Evolutionary conservation across 2,888 invertebrate species (phyloP).

Genomic region (Andrena flavipes): DNA sequence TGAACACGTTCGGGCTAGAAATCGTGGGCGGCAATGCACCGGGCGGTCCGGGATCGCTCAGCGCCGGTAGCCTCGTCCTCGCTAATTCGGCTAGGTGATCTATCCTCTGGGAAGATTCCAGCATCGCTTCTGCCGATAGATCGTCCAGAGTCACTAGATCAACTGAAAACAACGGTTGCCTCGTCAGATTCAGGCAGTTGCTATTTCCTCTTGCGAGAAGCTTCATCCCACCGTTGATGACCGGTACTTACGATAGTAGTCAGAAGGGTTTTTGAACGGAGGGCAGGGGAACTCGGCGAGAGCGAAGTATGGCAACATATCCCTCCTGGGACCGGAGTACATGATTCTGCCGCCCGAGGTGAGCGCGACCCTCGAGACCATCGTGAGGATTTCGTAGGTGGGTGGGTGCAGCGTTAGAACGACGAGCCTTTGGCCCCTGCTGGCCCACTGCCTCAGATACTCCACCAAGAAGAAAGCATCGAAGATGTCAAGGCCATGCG

Average conservation of each 20-base stretch:
- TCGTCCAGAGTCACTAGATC: conserved; percentile 97
- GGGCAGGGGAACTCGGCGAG: conserved; percentile 96
- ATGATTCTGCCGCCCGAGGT: conserved; percentile 96
- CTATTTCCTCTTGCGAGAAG: background rate
- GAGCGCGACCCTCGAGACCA: conserved; percentile 94
- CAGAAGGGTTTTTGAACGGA: conserved; percentile 97
- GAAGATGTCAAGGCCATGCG: conserved; percentile 96
- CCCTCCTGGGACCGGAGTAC: conserved; percentile 95
- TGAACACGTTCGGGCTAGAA: conserved; percentile 88
- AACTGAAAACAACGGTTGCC: conserved; percentile 86
- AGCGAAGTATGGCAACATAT: conserved; percentile 96
- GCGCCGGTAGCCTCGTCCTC: conserved; percentile 88
- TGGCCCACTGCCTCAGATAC: conserved; percentile 96
- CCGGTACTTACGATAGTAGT: conserved; percentile 94
- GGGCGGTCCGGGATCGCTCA: conserved; percentile 92
- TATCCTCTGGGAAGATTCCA: conserved; percentile 97
- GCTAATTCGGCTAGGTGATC: conserved; percentile 95
- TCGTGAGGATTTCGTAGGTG: conserved; percentile 97
- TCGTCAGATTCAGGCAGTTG: background rate
- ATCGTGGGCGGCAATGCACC: conserved; percentile 90
- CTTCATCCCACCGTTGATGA: background rate
- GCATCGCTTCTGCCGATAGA: conserved; percentile 96
- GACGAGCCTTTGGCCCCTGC: conserved; percentile 90
- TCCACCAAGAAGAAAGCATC: conserved; percentile 98
- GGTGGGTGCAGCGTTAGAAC: conserved; percentile 97